Base-by-base conservation (phyloP, 2,113 vertebrate genomes). In the Nesogale talazaci region DNA sequence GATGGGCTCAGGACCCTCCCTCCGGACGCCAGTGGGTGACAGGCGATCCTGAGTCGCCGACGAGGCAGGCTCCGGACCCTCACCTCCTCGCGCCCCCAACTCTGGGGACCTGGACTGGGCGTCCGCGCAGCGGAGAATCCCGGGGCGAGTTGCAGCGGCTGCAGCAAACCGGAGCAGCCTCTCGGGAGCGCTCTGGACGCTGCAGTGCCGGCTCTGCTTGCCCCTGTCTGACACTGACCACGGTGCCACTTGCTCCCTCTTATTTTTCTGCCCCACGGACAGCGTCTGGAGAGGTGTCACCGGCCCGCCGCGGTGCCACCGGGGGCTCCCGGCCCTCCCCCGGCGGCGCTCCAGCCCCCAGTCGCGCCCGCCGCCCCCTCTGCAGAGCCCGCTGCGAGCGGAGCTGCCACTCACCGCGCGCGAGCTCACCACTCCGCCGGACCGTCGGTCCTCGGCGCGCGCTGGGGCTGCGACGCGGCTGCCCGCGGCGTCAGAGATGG, bases 21-120 rank as follows among this genome's bases (percentile, higher is more conserved):
- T 46, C 69, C 82, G 14, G 92, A 90, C 75, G 94, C 95, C 95
- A 67, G 95, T 69, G 70, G 92, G 87, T 94, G 93, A 94, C 94
- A 92, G 93, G 87, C 84, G 74, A 91, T 63, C 82, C 93, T 52
- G 34, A 87, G 94, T 72, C 10, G 83, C 83, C 59, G 46, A 52
- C 23, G 79, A 20, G 72, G 69, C 52, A 14, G 0, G 31, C 87
- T 72, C 52, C 29, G 11, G 86, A 23, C 76, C 76, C 74, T 38
- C 9, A 46, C 80, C 80, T 84, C 84, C 74, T 34, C 2, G 87
- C 61, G 61, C 72, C 91, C 91, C 67, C 46, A 42, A 85, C 86
- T 91, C 95, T 7, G 40, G 20, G 67, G 84, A 75, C 70, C 11
- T 52, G 0, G 61, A 52, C 9, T 75, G 14, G 59, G 86, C 7